Base-by-base conservation (phyloP, 2,113 vertebrate species). In the Planiliza haematocheilus region DNA sequence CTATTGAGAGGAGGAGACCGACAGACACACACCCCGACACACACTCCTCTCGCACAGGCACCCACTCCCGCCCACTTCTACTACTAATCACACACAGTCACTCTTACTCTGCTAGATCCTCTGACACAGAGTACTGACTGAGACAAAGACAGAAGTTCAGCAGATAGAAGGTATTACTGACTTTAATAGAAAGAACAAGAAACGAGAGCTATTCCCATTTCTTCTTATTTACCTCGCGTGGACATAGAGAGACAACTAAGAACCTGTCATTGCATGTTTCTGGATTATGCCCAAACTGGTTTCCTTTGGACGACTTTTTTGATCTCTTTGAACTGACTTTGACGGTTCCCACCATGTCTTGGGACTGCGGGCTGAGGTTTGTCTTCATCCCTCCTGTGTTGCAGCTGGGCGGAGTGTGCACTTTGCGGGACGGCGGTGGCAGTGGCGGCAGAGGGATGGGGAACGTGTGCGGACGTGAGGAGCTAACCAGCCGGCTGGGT, bases 331-430 rank as follows among this genome's bases (percentile, higher is more conserved):
- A 60, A 38, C 16, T 9, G 17, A 46, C 55, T 56, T 9, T 65
- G 21, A 86, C 49, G 7, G 9, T 76, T 48, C 69, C 49, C 43
- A 84, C 46, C 93, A 98, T 98, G 96, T 96, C 96, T 90, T 99
- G 96, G 96, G 97, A 96, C 43, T 98, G 97, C 65, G 97, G 98
- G 72, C 93, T 99, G 90, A 98, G 95, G 93, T 98, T 96, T 89
- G 89, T 97, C 57, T 98, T 98, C 85, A 89, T 98, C 91, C 94
- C 97, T 91, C 96, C 96, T 87, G 95, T 92, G 79, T 92, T 98
- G 70, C 97, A 98, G 96, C 96, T 91, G 94, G 95, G 85, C 72
- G 96, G 92, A 7, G 93, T 97, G 86, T 98, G 97, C 75, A 93
- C 95, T 9, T 90, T 98, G 70, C 94, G 95, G 48, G 95, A 77